These are phyloP conservation scores for Holothuria scabra DNA, from an alignment of 53 echinoderm and acorn worm genomes.

Conservation along the genomic window DNA sequence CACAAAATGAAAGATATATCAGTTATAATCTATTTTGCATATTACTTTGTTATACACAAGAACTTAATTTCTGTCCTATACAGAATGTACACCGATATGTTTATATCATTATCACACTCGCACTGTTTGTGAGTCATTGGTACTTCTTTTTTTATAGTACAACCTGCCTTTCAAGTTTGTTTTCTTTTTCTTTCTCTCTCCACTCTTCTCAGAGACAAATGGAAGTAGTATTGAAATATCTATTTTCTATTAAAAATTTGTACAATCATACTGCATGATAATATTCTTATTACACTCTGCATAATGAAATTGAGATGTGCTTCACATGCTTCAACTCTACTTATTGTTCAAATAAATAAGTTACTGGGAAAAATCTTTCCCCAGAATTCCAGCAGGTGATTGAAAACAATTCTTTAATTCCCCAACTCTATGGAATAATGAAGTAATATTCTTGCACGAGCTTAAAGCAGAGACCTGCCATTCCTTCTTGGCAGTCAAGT, in stretches of 20 bases:
- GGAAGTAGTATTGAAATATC: conserved; percentile 49
- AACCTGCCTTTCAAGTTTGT: conserved; percentile 30
- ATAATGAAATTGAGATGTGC: conserved; percentile 15
- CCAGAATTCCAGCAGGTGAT: no score
- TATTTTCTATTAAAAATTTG: conserved; percentile 25
- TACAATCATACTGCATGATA: conserved; percentile 47
- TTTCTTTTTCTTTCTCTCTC: not conserved
- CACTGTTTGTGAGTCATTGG: conserved; percentile 10
- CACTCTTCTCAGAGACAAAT: not conserved
- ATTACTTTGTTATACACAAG: conserved; percentile 45
- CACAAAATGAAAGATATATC: conserved; percentile 61
- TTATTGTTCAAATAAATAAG: no score
- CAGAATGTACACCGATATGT: conserved; percentile 35
- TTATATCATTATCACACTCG: not conserved
- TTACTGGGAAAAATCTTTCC: no score
- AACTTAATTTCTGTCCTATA: conserved; percentile 44
- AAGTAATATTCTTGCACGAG: no score
- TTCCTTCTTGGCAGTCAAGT: no score
- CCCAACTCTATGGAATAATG: no score
- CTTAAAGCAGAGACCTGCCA: no score
- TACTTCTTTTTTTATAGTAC: conserved; percentile 29
- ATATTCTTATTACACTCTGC: conserved; percentile 42
- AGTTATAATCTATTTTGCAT: conserved; percentile 54
- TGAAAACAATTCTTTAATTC: no score
- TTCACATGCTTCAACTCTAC: no score